Percentiles rank a stretch among this genome's conserved stretches.
phyloP scores from a whole-genome alignment of 2,888 invertebrate genomes.

The Byasa hedistus region DNA sequence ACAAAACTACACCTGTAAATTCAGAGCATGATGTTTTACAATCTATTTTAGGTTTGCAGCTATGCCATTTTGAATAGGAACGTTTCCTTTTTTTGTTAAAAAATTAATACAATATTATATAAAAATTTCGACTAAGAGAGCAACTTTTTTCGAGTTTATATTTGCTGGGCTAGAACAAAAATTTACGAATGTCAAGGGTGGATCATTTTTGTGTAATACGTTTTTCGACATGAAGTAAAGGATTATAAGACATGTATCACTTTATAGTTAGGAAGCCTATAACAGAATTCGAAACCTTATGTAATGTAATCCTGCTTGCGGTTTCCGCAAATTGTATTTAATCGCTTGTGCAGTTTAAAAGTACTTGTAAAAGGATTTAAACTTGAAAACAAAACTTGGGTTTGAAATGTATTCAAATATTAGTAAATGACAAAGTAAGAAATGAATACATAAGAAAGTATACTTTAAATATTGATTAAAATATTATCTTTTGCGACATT shows the following conservation, averaged over 20 bases:
- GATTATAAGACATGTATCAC: background rate
- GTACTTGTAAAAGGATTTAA: background rate
- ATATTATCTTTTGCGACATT: background rate
- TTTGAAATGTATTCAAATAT: too few relatives aligned
- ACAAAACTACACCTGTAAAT: conserved; percentile 16
- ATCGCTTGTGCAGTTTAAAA: background rate
- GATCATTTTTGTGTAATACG: background rate
- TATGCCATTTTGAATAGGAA: conserved; percentile 3
- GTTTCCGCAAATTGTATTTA: conserved; percentile 2
- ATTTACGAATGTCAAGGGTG: too few relatives aligned
- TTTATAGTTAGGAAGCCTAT: conserved; percentile 1
- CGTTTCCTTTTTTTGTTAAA: conserved; percentile 10
- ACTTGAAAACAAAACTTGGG: too few relatives aligned
- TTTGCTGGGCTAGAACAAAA: background rate
- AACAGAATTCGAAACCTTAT: background rate
- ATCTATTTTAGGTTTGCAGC: conserved; percentile 2
- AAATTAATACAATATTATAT: conserved; percentile 1
- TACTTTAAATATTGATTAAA: background rate
- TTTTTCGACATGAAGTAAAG: background rate
- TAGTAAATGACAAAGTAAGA: background rate
- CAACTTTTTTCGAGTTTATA: background rate
- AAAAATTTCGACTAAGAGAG: background rate
- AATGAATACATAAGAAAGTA: background rate
- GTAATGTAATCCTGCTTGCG: background rate
- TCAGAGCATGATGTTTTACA: conserved; percentile 16